Evolutionary conservation across 2,888 invertebrate species (phyloP).

Genomic region (Omphaloscelis lunosa): DNA sequence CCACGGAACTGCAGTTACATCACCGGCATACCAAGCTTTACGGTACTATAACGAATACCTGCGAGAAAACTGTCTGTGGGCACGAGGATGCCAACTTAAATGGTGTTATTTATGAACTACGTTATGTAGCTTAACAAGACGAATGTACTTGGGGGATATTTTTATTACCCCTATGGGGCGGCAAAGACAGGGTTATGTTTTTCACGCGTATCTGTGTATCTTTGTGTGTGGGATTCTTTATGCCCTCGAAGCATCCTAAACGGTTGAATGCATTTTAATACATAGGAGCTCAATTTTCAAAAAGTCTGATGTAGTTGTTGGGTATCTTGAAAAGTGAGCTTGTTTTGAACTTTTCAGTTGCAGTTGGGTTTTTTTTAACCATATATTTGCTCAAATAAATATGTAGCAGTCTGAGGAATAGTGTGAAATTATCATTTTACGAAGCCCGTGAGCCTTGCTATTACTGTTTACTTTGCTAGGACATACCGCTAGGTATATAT

Average conservation of each 20-base stretch:
- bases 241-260: too few species aligned
- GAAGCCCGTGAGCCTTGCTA: neutral
- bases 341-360: too few species aligned
- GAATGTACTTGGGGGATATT: neutral
- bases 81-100: constrained; percentile 4
- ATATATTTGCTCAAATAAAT: neutral
- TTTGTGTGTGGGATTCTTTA: too few species aligned
- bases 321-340: too few species aligned
- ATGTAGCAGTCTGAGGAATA: neutral
- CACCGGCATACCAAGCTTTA: constrained; percentile 51
- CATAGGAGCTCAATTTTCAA: too few species aligned
- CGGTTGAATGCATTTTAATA: too few species aligned
- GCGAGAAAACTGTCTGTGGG: constrained; percentile 40
- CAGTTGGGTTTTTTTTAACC: too few species aligned
- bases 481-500: too few species aligned
- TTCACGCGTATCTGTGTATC: too few species aligned
- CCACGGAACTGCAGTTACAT: constrained; percentile 57
- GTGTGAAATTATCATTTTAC: neutral
- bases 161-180: neutral
- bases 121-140: neutral
- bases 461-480: neutral
- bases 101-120: constrained; percentile 29
- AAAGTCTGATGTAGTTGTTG: too few species aligned
- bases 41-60: constrained; percentile 26
- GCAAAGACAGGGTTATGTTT: too few species aligned